Percentiles rank a stretch among this genome's conserved stretches.
These are phyloP conservation scores for Drepanosiphum platanoidis DNA, from an alignment of 2,888 invertebrate genomes.

Conservation along the genomic window DNA sequence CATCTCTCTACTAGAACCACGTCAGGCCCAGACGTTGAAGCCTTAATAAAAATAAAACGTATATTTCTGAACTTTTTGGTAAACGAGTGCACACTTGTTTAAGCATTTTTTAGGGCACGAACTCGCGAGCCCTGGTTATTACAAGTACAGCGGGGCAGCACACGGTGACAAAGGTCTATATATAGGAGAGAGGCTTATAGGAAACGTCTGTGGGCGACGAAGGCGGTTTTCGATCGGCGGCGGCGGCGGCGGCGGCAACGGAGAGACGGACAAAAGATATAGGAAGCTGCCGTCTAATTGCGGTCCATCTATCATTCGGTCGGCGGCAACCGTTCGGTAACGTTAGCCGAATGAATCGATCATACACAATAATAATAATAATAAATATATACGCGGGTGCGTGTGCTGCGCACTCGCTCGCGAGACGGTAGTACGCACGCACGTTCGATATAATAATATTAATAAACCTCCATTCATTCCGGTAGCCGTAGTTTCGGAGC, in stretches of 20 bases:
- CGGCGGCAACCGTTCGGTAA: constrained; percentile 50
- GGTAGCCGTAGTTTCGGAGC: constrained; percentile 53
- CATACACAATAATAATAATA: constrained; percentile 55
- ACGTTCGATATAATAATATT: constrained; percentile 61
- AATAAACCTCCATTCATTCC: constrained; percentile 61
- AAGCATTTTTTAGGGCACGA: too few species aligned
- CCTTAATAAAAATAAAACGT: too few species aligned
- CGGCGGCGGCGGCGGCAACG: background rate
- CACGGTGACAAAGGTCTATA: too few species aligned
- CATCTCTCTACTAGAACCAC: too few species aligned
- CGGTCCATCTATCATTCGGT: constrained; percentile 60
- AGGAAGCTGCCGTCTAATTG: constrained; percentile 52
- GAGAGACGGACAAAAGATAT: constrained; percentile 43
- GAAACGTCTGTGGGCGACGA: background rate
- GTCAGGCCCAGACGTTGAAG: too few species aligned
- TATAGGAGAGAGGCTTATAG: too few species aligned
- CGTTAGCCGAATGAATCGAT: constrained; percentile 61
- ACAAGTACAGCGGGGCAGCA: too few species aligned
- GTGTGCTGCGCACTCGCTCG: background rate
- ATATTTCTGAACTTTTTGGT: too few species aligned
- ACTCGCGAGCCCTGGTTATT: too few species aligned
- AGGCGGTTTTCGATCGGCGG: background rate
- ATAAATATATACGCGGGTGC: background rate
- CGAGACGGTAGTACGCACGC: constrained; percentile 29
- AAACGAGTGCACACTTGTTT: too few species aligned